Conservation (phyloP, 2,113 vertebrate genomes). For the Brachirus orientalis region DNA sequence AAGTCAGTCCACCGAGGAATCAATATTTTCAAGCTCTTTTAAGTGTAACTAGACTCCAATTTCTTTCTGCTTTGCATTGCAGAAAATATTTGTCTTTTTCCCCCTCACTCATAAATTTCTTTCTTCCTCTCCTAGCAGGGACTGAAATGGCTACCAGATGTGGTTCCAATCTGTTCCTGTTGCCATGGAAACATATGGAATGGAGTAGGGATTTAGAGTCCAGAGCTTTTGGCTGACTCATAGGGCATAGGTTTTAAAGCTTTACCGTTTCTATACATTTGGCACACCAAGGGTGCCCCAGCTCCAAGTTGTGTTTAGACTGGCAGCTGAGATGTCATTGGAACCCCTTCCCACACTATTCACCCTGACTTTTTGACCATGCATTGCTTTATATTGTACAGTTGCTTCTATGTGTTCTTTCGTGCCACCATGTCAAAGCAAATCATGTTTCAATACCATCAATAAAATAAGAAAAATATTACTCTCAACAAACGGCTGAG, state of each 20-base stretch:
- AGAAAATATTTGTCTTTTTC: conserved; percentile 92
- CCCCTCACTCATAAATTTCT: conserved; percentile 88
- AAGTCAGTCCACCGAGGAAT: conserved; percentile 41
- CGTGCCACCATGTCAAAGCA: conserved; percentile 8
- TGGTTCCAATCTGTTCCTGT: conserved; percentile 85
- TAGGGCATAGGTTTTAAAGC: conserved; percentile 59
- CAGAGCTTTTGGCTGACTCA: conserved; percentile 75
- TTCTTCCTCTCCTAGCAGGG: conserved; percentile 76
- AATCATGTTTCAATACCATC: conserved; percentile 32
- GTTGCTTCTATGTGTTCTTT: conserved; percentile 46
- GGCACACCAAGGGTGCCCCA: conserved; percentile 49
- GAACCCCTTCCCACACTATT: conserved; percentile 55
- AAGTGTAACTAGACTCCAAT: conserved; percentile 77
- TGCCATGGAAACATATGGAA: conserved; percentile 78
- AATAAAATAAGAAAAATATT: conserved; percentile 21
- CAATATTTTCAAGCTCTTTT: conserved; percentile 75
- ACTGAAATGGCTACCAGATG: conserved; percentile 96
- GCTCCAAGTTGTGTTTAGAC: conserved; percentile 73
- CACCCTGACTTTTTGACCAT: conserved; percentile 49
- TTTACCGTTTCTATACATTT: conserved; percentile 65
- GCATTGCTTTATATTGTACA: conserved; percentile 43
- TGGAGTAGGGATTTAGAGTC: conserved; percentile 77
- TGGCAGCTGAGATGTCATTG: conserved; percentile 60
- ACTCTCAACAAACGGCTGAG: conserved; percentile 6
- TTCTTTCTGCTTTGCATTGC: conserved; percentile 90